Evolutionary conservation across 2,113 vertebrate genomes (phyloP).

Genomic region (Zootoca vivipara): DNA sequence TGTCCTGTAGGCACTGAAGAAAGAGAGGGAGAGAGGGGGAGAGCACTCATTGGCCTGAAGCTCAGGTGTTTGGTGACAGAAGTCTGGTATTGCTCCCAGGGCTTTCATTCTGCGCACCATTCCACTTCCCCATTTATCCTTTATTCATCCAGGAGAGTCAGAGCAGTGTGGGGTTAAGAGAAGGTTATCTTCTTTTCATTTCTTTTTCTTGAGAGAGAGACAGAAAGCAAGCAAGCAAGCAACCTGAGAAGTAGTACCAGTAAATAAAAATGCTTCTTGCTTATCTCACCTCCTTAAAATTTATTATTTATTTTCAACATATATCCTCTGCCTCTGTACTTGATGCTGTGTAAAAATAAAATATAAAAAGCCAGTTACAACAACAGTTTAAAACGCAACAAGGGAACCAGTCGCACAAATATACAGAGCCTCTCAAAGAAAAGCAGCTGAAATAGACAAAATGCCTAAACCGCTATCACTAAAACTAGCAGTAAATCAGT

Average conservation of each 20-base stretch:
- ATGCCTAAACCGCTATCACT: background rate
- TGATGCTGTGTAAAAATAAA: background rate
- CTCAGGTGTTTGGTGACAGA: constrained; percentile 16
- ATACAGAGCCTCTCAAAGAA: background rate
- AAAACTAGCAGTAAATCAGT: background rate
- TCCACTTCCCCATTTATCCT: constrained; percentile 1
- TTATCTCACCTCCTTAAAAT: background rate
- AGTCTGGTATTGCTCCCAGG: accelerated
- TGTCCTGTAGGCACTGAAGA: background rate
- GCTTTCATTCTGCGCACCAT: constrained; percentile 7
- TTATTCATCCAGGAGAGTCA: constrained; percentile 8
- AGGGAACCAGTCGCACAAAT: background rate
- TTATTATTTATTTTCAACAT: background rate
- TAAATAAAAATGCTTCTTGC: background rate
- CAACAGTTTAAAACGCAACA: background rate
- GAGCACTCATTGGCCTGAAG: background rate
- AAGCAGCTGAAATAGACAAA: background rate
- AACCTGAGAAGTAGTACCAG: background rate
- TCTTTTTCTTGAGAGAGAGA: constrained; percentile 10
- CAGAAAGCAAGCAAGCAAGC: constrained; percentile 29
- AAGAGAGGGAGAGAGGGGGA: background rate
- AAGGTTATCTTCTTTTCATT: background rate
- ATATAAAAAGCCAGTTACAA: background rate
- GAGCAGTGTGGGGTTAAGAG: constrained; percentile 15
- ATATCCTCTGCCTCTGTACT: background rate